Percentiles rank a stretch among this genome's conserved stretches.
Conservation (phyloP, 1,140 invertebrate genomes). For the Sitobion miscanthi region DNA sequence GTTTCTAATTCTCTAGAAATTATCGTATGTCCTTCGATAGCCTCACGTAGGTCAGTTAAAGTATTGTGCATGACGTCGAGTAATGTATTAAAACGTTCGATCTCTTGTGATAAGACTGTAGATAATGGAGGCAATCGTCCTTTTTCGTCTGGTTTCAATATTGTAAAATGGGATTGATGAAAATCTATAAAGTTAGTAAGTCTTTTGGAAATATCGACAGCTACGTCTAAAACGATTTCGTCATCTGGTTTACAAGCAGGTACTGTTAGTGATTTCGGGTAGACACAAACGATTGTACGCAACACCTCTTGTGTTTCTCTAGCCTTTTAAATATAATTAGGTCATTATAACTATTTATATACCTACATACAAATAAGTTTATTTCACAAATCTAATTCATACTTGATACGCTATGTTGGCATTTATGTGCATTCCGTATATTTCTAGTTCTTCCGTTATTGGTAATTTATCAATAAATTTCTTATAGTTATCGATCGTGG, state of each 20-base stretch:
- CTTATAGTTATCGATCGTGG: constrained; percentile 63
- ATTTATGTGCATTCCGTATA: constrained; percentile 90
- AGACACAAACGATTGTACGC: constrained; percentile 76
- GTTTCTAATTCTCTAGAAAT: constrained; percentile 87
- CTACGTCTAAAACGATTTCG: constrained; percentile 75
- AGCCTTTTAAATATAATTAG: background rate
- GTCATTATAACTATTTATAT: background rate
- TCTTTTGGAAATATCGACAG: constrained; percentile 68
- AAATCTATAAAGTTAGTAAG: constrained; percentile 69
- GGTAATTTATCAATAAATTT: constrained; percentile 34
- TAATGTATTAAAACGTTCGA: constrained; percentile 83
- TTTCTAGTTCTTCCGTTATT: constrained; percentile 70
- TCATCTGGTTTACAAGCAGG: constrained; percentile 73
- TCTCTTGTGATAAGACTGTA: constrained; percentile 84
- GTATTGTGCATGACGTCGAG: constrained; percentile 74
- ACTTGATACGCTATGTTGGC: constrained; percentile 77
- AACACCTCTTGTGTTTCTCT: constrained; percentile 61
- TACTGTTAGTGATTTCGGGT: constrained; percentile 69
- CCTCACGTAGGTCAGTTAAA: constrained; percentile 78
- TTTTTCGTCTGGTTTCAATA: constrained; percentile 70
- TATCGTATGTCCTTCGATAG: constrained; percentile 82
- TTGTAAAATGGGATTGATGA: constrained; percentile 66
- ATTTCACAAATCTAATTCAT: background rate
- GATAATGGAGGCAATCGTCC: constrained; percentile 79
- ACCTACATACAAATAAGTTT: background rate